Conservation (phyloP, 1,140 invertebrate species). For the Lepidurus couesii region DNA sequence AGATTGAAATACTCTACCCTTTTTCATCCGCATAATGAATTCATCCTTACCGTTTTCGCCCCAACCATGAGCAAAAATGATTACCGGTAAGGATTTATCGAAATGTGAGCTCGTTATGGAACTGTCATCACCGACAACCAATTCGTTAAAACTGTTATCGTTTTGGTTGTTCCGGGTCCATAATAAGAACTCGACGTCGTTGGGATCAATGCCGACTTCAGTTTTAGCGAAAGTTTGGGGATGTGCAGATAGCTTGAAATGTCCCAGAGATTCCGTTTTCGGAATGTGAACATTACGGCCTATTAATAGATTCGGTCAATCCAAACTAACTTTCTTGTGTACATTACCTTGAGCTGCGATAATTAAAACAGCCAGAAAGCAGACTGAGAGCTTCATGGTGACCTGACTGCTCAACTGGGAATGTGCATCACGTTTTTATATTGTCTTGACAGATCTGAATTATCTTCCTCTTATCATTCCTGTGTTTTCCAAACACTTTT, state of each 20-base stretch:
- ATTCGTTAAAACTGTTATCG: background rate
- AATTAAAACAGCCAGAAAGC: background rate
- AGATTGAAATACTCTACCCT: constrained; percentile 25
- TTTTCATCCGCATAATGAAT: constrained; percentile 22
- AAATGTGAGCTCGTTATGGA: constrained; percentile 20
- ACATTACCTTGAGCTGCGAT: background rate
- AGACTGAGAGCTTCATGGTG: background rate
- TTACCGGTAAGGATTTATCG: constrained; percentile 1
- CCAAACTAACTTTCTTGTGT: background rate
- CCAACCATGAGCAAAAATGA: constrained; percentile 33
- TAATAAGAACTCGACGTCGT: background rate
- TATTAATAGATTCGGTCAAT: background rate
- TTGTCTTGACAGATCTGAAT: background rate
- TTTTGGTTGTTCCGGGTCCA: constrained; percentile 6
- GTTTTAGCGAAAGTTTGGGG: background rate
- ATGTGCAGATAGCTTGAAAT: background rate
- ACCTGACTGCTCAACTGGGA: background rate
- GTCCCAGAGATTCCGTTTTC: background rate
- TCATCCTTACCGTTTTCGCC: constrained; percentile 3
- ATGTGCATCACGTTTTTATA: background rate
- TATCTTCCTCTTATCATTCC: background rate
- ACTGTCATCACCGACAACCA: constrained; percentile 17
- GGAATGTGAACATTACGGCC: background rate
- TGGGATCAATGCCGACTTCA: background rate
- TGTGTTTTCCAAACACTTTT: background rate